Conservation (phyloP, 1,140 invertebrate genomes). For the Ditylenchus dipsaci region DNA sequence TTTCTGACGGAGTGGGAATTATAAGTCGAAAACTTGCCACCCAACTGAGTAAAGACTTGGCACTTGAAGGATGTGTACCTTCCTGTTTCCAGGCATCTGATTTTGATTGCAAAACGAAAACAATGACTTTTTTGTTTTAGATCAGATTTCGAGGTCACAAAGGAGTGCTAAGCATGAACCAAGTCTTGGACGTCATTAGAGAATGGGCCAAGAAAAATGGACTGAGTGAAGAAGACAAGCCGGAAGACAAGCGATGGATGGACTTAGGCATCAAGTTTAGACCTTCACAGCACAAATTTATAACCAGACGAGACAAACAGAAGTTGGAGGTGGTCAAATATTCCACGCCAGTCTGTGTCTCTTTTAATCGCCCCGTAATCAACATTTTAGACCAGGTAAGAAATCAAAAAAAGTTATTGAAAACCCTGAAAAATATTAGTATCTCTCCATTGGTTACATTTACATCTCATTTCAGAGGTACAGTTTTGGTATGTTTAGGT, state of each 20-base stretch:
- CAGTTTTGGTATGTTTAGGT: conserved; percentile 27
- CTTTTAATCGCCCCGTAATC: conserved; percentile 58
- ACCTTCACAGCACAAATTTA: conserved; percentile 39
- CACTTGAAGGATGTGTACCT: conserved; percentile 30
- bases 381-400: conserved; percentile 58
- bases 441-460: too few relatives aligned
- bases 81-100: conserved; percentile 35
- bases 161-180: conserved; percentile 35
- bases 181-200: conserved; percentile 19
- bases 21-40: conserved; percentile 32
- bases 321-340: conserved; percentile 59
- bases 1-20: conserved; percentile 43
- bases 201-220: conserved; percentile 38
- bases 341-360: conserved; percentile 59
- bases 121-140: conserved; percentile 6
- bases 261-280: conserved; percentile 32
- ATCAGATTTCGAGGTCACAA: conserved; percentile 43
- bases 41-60: conserved; percentile 30
- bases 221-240: conserved; percentile 17
- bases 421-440: too few relatives aligned
- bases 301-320: conserved; percentile 14
- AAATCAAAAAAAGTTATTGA: neutral
- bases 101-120: too few relatives aligned
- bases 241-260: conserved; percentile 25
- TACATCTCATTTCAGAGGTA: too few relatives aligned